Evolutionary conservation across 1,140 invertebrate genomes (phyloP).

Genomic region (Antheraea mylitta): DNA sequence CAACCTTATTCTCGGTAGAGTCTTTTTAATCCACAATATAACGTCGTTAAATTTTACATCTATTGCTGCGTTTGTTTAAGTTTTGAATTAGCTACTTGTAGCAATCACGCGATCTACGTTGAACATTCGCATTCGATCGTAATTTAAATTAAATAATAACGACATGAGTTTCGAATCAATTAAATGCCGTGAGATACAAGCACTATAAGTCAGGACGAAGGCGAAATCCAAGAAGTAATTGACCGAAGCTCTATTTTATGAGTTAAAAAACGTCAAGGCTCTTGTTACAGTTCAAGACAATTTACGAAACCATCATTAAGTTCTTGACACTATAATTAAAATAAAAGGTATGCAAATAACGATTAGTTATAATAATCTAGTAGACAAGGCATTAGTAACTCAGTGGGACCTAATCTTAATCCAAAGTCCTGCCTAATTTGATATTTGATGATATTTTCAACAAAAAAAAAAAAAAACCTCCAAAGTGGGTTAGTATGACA

Average conservation of each 20-base stretch:
- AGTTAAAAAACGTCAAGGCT: slow-evolving; percentile 28
- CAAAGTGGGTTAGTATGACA: too few species aligned
- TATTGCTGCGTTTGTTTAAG: slow-evolving; percentile 17
- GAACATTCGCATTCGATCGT: background rate
- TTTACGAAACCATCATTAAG: background rate
- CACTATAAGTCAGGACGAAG: slow-evolving; percentile 55
- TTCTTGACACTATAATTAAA: slow-evolving; percentile 1
- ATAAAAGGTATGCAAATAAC: background rate
- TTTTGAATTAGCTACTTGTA: background rate
- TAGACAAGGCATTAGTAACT: background rate
- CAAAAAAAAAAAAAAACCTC: too few species aligned
- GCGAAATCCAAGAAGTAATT: slow-evolving; percentile 65
- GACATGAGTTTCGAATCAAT: slow-evolving; percentile 51
- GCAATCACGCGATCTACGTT: background rate
- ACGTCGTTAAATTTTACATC: slow-evolving; percentile 7
- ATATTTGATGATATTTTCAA: too few species aligned
- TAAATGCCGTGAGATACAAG: slow-evolving; percentile 64
- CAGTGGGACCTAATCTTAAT: too few species aligned
- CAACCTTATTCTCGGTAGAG: slow-evolving; percentile 42
- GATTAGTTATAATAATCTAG: background rate
- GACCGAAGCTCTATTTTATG: slow-evolving; percentile 55
- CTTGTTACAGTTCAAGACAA: background rate
- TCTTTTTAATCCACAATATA: slow-evolving; percentile 17
- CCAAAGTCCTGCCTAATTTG: too few species aligned
- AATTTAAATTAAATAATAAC: slow-evolving; percentile 34